Evolutionary conservation across 2,888 invertebrate genomes (phyloP), one percentile per base, ranked within the genome.

Genomic region (Siphonodentalium dalli): DNA sequence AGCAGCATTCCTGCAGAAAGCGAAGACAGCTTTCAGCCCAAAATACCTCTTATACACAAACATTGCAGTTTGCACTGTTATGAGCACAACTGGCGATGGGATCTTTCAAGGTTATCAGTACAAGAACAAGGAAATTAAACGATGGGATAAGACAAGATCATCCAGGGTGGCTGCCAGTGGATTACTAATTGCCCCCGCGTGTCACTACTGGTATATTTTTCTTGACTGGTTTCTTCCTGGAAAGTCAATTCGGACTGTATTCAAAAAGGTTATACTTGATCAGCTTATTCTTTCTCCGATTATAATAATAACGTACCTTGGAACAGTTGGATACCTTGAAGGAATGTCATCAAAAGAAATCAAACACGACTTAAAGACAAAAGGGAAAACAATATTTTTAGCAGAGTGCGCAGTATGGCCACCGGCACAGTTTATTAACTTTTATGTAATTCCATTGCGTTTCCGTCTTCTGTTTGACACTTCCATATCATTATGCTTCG

Each of bases 321-420:
- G 88, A 9, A 89, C 90, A 2, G 82, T 92, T 27, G 90, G 88
- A 3, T 69, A 89, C 28, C 83, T 93, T 64, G 92, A 93, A 49
- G 44, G 44, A 20, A 48, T 35, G 18, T 29, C 50, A 1, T 28
- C 38, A 28, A 37, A 33, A 18, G 59, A 65, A 11, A 48, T 66
- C 8, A 67, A 63, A 47, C 42, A 50, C 33, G 68, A 71, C 40
- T 40, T 66, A 7, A 38, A 43, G 13, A 61, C 60, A 26, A 93
- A 94, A 80, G 91, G 90, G 20, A 87, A 87, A 85, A 87, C 84
- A 63, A 83, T 95, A 11, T 93, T 93, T 75, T 84, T 87, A 42
- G 93, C 92, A 6, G 95, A 96, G 79, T 94, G 93, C 91, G 77
- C 91, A 6, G 87, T 95, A 24, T 95, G 95, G 94, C 94, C 95